Conservation (phyloP, 2,888 invertebrate genomes). For the Panzeria rudis region DNA sequence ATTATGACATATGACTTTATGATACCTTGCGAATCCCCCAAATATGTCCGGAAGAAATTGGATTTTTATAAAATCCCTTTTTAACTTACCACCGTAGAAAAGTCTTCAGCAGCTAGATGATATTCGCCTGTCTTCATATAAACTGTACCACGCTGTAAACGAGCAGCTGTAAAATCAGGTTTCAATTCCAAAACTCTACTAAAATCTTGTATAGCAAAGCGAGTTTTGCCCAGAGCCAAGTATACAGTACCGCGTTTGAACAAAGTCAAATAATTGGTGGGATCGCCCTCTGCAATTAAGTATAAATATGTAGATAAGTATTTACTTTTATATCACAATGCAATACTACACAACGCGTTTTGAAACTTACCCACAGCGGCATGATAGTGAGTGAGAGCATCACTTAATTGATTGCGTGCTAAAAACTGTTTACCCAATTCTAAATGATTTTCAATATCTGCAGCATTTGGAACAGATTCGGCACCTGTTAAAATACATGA, state of each 20-base stretch:
- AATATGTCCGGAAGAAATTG: too few relatives aligned
- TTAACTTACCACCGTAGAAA: slow-evolving; percentile 91
- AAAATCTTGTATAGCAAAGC: slow-evolving; percentile 97
- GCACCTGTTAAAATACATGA: slow-evolving; percentile 85
- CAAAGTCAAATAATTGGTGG: slow-evolving; percentile 96
- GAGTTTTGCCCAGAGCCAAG: slow-evolving; percentile 97
- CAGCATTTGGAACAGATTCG: slow-evolving; percentile 85
- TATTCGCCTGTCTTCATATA: slow-evolving; percentile 95
- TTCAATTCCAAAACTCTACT: slow-evolving; percentile 96
- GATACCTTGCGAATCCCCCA: too few relatives aligned
- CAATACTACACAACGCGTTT: background rate
- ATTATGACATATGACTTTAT: too few relatives aligned
- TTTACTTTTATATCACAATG: background rate
- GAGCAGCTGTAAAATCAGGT: slow-evolving; percentile 96
- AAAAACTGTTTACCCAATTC: slow-evolving; percentile 96
- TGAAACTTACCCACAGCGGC: slow-evolving; percentile 94
- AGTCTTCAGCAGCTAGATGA: slow-evolving; percentile 92
- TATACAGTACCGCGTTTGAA: slow-evolving; percentile 98
- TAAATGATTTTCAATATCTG: slow-evolving; percentile 96
- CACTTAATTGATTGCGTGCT: slow-evolving; percentile 95
- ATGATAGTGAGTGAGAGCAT: slow-evolving; percentile 98
- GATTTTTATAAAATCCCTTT: too few relatives aligned
- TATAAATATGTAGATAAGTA: background rate
- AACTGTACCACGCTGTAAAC: slow-evolving; percentile 92
- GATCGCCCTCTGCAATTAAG: slow-evolving; percentile 92